phyloP scores from a whole-genome alignment of 2,888 invertebrate species.

The Tridacna gigas region DNA sequence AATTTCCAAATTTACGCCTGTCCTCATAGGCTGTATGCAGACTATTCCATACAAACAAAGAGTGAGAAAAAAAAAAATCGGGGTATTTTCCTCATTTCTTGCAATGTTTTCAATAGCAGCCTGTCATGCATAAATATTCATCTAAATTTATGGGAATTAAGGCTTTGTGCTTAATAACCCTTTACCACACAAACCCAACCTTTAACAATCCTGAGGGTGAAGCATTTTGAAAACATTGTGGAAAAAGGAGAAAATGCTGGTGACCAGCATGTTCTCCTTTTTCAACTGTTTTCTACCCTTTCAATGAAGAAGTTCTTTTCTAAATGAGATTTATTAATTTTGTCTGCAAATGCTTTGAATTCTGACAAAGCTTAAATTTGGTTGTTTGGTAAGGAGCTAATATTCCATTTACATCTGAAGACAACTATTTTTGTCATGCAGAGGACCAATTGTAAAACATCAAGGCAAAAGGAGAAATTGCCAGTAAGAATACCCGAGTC shows the following conservation, averaged over 20 bases:
- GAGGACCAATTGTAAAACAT: background rate
- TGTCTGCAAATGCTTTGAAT: background rate
- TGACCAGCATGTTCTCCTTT: background rate
- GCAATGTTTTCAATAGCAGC: too few species aligned
- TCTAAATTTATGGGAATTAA: too few species aligned
- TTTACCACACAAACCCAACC: background rate
- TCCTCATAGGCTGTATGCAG: too few species aligned
- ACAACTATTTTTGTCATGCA: background rate
- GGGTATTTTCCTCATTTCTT: too few species aligned
- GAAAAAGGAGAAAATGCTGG: background rate
- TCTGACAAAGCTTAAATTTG: background rate
- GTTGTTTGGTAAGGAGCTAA: background rate
- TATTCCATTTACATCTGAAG: background rate
- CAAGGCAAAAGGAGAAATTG: background rate
- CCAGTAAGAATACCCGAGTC: too few species aligned
- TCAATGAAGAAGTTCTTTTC: too few species aligned
- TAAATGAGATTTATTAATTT: too few species aligned
- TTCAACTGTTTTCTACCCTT: background rate
- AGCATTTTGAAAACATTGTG: background rate
- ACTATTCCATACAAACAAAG: too few species aligned
- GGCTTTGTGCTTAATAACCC: background rate
- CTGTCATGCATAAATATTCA: background rate
- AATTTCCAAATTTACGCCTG: too few species aligned
- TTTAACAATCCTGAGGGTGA: background rate
- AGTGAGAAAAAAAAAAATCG: too few species aligned